Percentiles rank a stretch among this genome's conserved stretches.
Conservation (phyloP, 53 echinoderm and acorn worm species). For the Apostichopus leukothele region DNA sequence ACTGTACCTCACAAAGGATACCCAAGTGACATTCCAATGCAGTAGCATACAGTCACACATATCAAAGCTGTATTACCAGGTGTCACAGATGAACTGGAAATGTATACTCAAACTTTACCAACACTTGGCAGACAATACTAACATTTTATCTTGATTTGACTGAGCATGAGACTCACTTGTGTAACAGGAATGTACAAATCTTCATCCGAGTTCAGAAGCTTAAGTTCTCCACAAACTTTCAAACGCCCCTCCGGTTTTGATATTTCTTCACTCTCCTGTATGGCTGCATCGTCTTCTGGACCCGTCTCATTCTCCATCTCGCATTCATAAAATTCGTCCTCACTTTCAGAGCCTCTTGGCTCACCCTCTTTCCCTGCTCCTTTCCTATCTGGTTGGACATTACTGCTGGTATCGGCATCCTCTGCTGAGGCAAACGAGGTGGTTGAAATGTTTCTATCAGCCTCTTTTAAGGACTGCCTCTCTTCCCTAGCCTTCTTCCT, state of each 20-base stretch:
- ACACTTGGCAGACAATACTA: background rate
- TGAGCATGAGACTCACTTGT: conserved; percentile 60
- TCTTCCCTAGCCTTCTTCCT: conserved; percentile 93
- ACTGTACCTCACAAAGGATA: too few species aligned
- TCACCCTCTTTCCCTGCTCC: background rate
- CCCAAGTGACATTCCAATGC: too few species aligned
- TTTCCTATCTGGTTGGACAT: background rate
- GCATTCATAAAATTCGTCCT: conserved; percentile 97
- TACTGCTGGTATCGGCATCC: background rate
- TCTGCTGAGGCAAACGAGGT: conserved; percentile 40
- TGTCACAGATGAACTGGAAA: background rate
- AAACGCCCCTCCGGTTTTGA: conserved; percentile 78
- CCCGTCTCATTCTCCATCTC: conserved; percentile 38
- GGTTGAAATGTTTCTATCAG: conserved; percentile 29
- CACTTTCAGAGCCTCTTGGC: conserved; percentile 64
- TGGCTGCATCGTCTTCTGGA: conserved; percentile 10
- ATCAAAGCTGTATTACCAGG: background rate
- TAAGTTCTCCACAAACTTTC: conserved; percentile 77
- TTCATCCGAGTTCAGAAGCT: conserved; percentile 69
- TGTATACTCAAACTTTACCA: background rate
- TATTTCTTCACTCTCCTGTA: background rate
- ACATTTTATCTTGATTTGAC: background rate
- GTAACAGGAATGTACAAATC: conserved; percentile 88
- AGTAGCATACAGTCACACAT: too few species aligned
- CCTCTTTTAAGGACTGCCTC: conserved; percentile 51